Conservation (phyloP, 1,140 invertebrate species). For the Bombus impatiens region DNA sequence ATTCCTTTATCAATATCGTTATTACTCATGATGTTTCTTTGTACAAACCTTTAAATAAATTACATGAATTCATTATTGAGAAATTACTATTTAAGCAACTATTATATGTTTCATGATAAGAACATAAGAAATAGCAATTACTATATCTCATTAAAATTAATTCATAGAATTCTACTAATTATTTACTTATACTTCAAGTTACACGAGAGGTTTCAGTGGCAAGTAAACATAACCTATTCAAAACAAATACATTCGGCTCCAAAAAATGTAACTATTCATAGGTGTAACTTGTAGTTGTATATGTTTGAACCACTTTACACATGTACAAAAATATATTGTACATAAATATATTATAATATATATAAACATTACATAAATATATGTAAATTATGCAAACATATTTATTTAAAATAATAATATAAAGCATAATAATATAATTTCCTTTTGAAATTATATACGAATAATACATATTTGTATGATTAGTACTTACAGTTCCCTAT, state of each 20-base stretch:
- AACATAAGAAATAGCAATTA: background rate
- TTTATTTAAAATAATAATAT: background rate
- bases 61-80: background rate
- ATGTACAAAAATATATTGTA: background rate
- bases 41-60: background rate
- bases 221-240: constrained; percentile 13
- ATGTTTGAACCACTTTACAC: background rate
- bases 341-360: background rate
- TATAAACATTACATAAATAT: background rate
- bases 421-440: background rate
- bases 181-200: background rate
- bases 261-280: background rate
- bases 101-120: background rate
- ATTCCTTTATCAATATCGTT: constrained; percentile 62
- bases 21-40: constrained; percentile 16
- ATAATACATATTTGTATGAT: background rate
- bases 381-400: background rate
- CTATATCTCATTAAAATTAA: background rate
- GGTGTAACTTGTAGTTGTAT: background rate
- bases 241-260: background rate
- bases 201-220: background rate
- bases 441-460: background rate
- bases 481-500: too few relatives aligned
- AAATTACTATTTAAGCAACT: background rate
- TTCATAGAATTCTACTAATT: background rate